Evolutionary conservation across 2,888 invertebrate genomes (phyloP).

Genomic region (Acanthosepion esculentum): DNA sequence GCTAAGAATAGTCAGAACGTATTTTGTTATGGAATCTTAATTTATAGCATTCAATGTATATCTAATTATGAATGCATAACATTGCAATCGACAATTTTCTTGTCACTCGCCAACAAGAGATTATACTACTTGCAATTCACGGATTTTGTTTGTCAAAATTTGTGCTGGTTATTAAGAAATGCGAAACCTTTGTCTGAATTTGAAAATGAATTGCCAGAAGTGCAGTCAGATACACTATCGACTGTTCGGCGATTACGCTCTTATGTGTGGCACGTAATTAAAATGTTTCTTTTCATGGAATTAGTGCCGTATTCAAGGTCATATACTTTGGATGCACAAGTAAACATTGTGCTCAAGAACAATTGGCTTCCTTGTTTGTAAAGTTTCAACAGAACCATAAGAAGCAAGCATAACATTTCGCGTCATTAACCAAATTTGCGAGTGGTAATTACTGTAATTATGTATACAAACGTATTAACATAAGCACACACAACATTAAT

Average conservation of each 20-base stretch:
- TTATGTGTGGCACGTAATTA: background rate
- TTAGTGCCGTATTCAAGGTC: background rate
- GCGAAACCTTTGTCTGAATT: too few species aligned
- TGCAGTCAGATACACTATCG: background rate
- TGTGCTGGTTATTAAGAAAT: too few species aligned
- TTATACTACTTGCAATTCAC: too few species aligned
- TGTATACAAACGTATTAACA: background rate
- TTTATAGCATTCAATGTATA: too few species aligned
- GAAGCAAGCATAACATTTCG: background rate
- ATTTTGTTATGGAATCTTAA: too few species aligned
- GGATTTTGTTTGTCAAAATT: too few species aligned
- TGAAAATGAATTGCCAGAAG: too few species aligned
- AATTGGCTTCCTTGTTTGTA: background rate
- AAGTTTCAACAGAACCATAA: background rate
- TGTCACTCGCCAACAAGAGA: too few species aligned
- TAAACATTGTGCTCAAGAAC: conserved; percentile 6
- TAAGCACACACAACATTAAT: background rate
- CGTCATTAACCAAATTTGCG: background rate
- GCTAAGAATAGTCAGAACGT: too few species aligned
- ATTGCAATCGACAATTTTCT: too few species aligned
- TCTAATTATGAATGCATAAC: too few species aligned
- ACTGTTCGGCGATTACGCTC: background rate
- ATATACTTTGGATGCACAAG: background rate
- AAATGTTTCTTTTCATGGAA: background rate
- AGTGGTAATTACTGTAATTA: background rate